Percentiles rank a stretch among this genome's conserved stretches.
Evolutionary conservation across 2,888 invertebrate genomes (phyloP).

Genomic region (Mycalesis mineus): DNA sequence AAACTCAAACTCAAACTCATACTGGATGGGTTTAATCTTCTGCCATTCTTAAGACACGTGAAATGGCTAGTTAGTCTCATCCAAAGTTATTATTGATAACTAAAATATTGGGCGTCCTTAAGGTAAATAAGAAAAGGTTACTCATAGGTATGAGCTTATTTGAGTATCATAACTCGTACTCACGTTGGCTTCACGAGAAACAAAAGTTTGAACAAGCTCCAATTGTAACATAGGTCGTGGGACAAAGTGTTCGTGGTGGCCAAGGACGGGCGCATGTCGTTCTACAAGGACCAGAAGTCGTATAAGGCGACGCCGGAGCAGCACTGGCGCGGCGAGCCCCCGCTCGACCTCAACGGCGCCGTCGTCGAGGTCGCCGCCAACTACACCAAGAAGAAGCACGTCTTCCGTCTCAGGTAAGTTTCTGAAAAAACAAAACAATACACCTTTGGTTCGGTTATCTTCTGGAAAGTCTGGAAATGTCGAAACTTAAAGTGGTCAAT

Average conservation of each 20-base stretch:
- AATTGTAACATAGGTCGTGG: conserved; percentile 77
- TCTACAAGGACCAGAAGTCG: conserved; percentile 98
- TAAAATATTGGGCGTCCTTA: too few species aligned
- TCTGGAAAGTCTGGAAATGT: too few species aligned
- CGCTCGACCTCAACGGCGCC: conserved; percentile 91
- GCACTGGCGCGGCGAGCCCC: conserved; percentile 91
- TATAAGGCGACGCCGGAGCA: conserved; percentile 92
- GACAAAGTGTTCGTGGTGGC: conserved; percentile 92
- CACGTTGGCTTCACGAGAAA: conserved; percentile 86
- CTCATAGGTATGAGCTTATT: too few species aligned
- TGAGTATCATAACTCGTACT: too few species aligned
- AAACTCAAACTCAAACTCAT: too few species aligned
- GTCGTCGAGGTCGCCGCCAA: conserved; percentile 93
- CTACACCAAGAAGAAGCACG: conserved; percentile 99
- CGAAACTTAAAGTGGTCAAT: too few species aligned
- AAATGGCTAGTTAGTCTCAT: too few species aligned
- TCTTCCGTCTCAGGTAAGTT: conserved; percentile 97
- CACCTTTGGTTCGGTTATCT: too few species aligned
- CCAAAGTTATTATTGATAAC: too few species aligned
- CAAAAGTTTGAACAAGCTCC: not conserved
- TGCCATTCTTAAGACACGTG: too few species aligned
- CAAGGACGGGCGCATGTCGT: conserved; percentile 88
- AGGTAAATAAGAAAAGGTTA: too few species aligned
- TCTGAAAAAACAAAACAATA: not conserved
- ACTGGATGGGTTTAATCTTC: too few species aligned